Evolutionary conservation across 2,797 vertebrate species (phyloP).

Genomic region (Ceyx erithaca): DNA sequence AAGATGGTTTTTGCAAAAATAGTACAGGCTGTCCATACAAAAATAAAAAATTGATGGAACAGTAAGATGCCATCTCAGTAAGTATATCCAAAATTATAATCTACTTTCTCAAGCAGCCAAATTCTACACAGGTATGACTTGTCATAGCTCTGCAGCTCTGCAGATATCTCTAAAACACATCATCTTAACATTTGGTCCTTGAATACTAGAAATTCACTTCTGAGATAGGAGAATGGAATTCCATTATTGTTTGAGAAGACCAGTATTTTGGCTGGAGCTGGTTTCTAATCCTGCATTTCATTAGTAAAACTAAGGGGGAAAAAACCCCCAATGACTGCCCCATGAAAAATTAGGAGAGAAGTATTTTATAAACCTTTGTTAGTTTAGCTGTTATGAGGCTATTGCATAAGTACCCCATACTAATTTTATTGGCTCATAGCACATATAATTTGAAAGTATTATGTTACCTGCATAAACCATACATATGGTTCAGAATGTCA

Average conservation of each 20-base stretch:
- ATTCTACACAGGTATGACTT: neutral
- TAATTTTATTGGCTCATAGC: conserved; percentile 62
- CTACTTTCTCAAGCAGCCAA: neutral
- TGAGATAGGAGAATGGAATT: neutral
- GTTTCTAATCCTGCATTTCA: neutral
- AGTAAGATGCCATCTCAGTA: neutral
- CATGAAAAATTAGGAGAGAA: conserved; percentile 63
- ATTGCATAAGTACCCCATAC: conserved; percentile 15
- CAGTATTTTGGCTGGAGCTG: neutral
- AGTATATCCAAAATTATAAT: neutral
- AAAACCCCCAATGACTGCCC: neutral
- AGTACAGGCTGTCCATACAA: neutral
- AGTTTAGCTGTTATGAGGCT: conserved; percentile 45
- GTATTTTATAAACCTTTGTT: conserved; percentile 50
- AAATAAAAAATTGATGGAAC: neutral
- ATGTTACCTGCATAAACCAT: conserved; percentile 45
- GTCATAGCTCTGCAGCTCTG: neutral
- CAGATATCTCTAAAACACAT: neutral
- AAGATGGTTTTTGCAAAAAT: neutral
- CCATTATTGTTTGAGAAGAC: neutral
- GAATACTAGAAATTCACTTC: neutral
- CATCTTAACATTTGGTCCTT: neutral
- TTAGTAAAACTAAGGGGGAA: neutral
- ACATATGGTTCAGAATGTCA: neutral
- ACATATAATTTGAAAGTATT: conserved; percentile 55